Evolutionary conservation across 2,113 vertebrate genomes (phyloP).

Genomic region (Rhizomys pruinosus): DNA sequence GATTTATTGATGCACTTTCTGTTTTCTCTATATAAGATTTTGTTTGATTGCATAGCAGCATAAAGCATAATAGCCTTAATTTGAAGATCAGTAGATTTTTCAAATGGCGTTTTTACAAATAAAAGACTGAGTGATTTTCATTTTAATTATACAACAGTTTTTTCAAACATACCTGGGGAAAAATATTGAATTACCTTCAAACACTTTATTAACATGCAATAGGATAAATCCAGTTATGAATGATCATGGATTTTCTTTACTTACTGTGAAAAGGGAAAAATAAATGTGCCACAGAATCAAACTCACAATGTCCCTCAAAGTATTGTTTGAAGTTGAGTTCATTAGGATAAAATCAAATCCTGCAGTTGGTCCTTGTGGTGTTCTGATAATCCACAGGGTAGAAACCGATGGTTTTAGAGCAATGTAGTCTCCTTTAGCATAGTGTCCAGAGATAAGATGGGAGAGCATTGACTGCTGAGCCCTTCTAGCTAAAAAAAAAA

Average conservation of each 20-base stretch:
- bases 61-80: conserved; percentile 80
- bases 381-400: conserved; percentile 22
- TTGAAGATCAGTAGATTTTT: conserved; percentile 80
- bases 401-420: conserved; percentile 45
- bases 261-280: conserved; percentile 53
- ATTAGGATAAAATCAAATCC: conserved; percentile 58
- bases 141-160: conserved; percentile 81
- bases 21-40: conserved; percentile 75
- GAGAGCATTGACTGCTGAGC: not conserved
- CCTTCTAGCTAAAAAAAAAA: not conserved
- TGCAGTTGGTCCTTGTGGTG: not conserved
- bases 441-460: not conserved
- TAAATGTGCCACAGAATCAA: conserved; percentile 46
- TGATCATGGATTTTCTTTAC: conserved; percentile 60
- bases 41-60: conserved; percentile 78
- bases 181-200: conserved; percentile 74
- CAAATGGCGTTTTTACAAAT: conserved; percentile 80
- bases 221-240: conserved; percentile 62
- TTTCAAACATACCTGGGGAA: conserved; percentile 74
- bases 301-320: not conserved
- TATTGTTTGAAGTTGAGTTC: conserved; percentile 11
- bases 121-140: conserved; percentile 78
- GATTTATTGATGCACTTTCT: conserved; percentile 79
- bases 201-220: conserved; percentile 43
- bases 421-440: conserved; percentile 38